Evolutionary conservation across 2,113 vertebrate genomes (phyloP), one percentile per base, ranked within the genome.

Genomic region (Dasypus novemcinctus): DNA sequence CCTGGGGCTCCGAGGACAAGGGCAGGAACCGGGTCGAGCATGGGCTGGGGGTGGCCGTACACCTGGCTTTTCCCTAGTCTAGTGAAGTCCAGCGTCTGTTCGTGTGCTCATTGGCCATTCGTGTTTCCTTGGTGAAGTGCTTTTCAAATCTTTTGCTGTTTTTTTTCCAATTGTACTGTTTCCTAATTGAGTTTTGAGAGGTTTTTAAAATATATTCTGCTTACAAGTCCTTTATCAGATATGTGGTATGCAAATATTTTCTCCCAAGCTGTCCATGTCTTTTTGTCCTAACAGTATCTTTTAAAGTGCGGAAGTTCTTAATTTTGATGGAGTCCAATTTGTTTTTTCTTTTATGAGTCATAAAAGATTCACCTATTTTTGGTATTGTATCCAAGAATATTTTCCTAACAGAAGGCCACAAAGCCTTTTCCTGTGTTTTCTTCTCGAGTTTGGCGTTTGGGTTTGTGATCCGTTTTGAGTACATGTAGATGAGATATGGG

Each of bases 41-140:
- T n/a, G n/a, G n/a, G n/a, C n/a, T n/a, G n/a, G n/a, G n/a, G n/a
- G n/a, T n/a, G n/a, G n/a, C n/a, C n/a, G n/a, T n/a, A n/a, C n/a
- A n/a, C n/a, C n/a, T n/a, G n/a, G 41, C 41, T 0, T n/a, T 33
- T 29, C 29, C 41, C 13, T 43, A 1, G 36, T 29, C 17, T 2
- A 4, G 0, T 7, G 46, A 23, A 6, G 0, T 18, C 2, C 20
- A 57, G 1, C 7, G 0, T 43, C 21, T 43, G 14, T 43, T 15
- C 14, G 15, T 0, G 7, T 6, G 54, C n/a, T 80, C 4, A 0
- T 9, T 33, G n/a, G 66, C 57, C 59, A 1, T 14, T 0, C 0
- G 21, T 27, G 21, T 57, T 20, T 54, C 36, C 57, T 1, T 2
- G 49, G 6, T 31, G 31, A 69, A 69, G 49, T 3, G 0, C 63